These are phyloP conservation scores for Telenomus remus DNA, from an alignment of 1,140 invertebrate species.

Conservation along the genomic window DNA sequence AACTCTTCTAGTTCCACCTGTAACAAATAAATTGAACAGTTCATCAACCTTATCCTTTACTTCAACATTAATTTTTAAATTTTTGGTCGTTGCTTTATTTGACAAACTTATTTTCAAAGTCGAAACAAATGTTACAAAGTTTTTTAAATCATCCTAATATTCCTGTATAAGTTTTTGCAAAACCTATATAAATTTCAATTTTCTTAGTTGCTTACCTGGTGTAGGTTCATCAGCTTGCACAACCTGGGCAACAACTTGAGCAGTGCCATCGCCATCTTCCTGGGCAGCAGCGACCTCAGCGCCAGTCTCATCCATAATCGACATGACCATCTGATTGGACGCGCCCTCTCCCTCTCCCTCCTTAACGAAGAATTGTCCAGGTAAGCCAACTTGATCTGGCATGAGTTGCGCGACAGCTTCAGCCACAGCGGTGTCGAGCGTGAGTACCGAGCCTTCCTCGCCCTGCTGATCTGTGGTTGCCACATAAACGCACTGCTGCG, in stretches of 20 bases:
- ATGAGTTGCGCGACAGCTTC: slow-evolving; percentile 77
- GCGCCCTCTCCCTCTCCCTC: slow-evolving; percentile 71
- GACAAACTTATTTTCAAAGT: no score
- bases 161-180: no score
- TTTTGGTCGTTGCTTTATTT: no score
- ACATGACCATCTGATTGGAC: slow-evolving; percentile 74
- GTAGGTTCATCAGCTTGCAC: slow-evolving; percentile 87
- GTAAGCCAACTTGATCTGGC: slow-evolving; percentile 71
- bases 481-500: slow-evolving; percentile 83
- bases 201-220: slow-evolving; percentile 77
- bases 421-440: slow-evolving; percentile 79
- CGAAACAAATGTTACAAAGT: no score
- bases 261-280: slow-evolving; percentile 73
- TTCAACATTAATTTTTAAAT: no score
- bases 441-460: slow-evolving; percentile 79
- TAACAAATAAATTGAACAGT: slow-evolving; percentile 1
- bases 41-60: no score
- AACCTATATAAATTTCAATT: slow-evolving; percentile 13
- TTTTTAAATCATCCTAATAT: no score
- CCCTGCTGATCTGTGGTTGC: slow-evolving; percentile 80
- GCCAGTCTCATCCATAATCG: slow-evolving; percentile 69
- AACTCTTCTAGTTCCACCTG: slow-evolving; percentile 86
- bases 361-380: slow-evolving; percentile 77
- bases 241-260: slow-evolving; percentile 87
- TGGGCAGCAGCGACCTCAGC: slow-evolving; percentile 59